Conservation (phyloP, 2,888 invertebrate species). For the Trichopoda pennipes region DNA sequence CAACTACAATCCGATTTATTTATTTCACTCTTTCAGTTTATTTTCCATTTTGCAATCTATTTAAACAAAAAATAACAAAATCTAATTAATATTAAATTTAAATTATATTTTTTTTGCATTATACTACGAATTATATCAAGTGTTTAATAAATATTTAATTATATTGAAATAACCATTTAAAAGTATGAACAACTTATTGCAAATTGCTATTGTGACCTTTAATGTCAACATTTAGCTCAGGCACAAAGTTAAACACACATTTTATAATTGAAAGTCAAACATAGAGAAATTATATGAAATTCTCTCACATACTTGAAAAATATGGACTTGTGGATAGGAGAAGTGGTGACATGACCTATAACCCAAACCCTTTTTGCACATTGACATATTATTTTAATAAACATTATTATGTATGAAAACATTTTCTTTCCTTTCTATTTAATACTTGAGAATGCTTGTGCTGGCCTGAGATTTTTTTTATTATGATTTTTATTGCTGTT, state of each 20-base stretch:
- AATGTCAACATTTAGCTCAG: constrained; percentile 22
- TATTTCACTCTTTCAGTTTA: no score
- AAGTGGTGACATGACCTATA: constrained; percentile 47
- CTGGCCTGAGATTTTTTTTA: constrained; percentile 12
- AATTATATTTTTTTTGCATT: no score
- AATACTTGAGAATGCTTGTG: constrained; percentile 12
- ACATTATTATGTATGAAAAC: constrained; percentile 20
- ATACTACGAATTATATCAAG: no score
- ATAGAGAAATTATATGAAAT: constrained; percentile 27
- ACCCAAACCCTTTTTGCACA: constrained; percentile 30
- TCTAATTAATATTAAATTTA: no score
- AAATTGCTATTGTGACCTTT: constrained; percentile 32
- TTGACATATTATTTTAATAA: constrained; percentile 59
- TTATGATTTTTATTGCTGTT: constrained; percentile 21
- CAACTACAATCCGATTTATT: no score
- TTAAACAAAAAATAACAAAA: no score
- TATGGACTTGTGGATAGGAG: not conserved
- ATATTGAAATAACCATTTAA: not conserved
- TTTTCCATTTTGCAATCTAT: no score
- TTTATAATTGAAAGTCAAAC: constrained; percentile 46
- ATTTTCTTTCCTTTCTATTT: constrained; percentile 1
- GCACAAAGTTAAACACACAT: constrained; percentile 39
- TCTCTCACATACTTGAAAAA: constrained; percentile 1
- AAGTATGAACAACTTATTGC: constrained; percentile 6
- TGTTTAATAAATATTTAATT: constrained; percentile 12